phyloP scores from a whole-genome alignment of 2,888 invertebrate species.

The Melieria crassipennis region DNA sequence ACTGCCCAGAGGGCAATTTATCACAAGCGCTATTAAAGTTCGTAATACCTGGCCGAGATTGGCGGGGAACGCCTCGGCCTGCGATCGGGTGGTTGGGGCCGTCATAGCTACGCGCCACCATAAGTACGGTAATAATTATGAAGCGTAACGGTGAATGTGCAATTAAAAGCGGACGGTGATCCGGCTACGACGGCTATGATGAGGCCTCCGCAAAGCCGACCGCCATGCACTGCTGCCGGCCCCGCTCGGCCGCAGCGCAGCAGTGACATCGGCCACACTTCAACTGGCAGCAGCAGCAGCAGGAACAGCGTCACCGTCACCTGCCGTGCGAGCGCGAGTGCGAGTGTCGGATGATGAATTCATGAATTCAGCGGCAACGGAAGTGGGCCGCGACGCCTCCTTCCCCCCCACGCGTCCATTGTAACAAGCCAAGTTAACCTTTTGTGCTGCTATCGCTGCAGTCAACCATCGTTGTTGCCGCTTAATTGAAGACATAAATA shows the following conservation, averaged over 20 bases:
- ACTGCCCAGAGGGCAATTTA: neutral
- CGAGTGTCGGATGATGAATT: constrained; percentile 29
- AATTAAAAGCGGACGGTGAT: constrained; percentile 49
- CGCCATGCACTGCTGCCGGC: no score
- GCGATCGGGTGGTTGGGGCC: no score
- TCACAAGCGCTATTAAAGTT: neutral
- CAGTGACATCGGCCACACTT: neutral
- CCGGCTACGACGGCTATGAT: no score
- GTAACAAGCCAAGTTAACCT: constrained; percentile 19
- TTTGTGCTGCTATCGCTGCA: constrained; percentile 2
- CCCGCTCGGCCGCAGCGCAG: no score
- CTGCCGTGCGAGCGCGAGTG: constrained; percentile 1
- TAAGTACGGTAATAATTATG: no score
- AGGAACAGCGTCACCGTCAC: neutral
- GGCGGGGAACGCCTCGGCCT: no score
- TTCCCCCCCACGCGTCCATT: no score
- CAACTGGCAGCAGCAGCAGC: neutral
- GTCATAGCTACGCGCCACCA: no score
- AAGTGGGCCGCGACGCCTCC: no score
- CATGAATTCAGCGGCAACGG: constrained; percentile 40
- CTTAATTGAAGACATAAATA: constrained; percentile 60
- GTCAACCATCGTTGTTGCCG: constrained; percentile 40
- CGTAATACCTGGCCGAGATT: constrained; percentile 1
- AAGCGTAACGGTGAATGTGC: constrained; percentile 7
- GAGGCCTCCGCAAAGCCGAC: no score